These are phyloP conservation scores for Cerastis rubricosa DNA, from an alignment of 2,888 invertebrate species.

Conservation along the genomic window DNA sequence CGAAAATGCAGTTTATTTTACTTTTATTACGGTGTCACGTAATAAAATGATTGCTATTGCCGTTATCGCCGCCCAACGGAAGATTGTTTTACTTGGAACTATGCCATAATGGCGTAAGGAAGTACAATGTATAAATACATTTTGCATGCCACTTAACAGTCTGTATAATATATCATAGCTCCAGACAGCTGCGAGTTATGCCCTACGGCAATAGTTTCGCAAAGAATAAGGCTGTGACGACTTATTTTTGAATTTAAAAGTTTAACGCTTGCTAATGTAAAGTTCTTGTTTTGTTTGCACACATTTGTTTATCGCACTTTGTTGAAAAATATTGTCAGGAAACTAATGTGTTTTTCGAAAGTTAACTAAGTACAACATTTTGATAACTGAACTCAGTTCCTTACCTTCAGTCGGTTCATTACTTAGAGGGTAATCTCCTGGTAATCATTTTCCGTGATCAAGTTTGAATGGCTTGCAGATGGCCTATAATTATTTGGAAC, in stretches of 20 bases:
- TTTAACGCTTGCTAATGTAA: conserved; percentile 24
- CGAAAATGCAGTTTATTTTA: conserved; percentile 77
- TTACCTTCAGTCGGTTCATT: background rate
- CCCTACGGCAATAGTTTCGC: conserved; percentile 58
- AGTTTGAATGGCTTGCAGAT: background rate
- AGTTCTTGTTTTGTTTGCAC: conserved; percentile 15
- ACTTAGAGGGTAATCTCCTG: background rate
- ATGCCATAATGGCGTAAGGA: conserved; percentile 89
- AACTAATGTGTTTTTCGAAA: background rate
- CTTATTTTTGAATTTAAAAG: conserved; percentile 54
- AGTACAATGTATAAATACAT: conserved; percentile 90
- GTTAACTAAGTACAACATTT: background rate
- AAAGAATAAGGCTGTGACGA: conserved; percentile 52
- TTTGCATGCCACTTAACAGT: conserved; percentile 90
- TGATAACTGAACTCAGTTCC: background rate
- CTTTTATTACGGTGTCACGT: conserved; percentile 83
- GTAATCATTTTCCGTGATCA: background rate
- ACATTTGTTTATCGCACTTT: background rate
- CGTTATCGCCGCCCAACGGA: conserved; percentile 84
- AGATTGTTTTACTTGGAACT: conserved; percentile 89
- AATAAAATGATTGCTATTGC: conserved; percentile 84
- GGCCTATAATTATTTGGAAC: background rate
- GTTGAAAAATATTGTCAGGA: background rate
- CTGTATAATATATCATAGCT: conserved; percentile 83
- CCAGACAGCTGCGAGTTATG: conserved; percentile 79